Evolutionary conservation across 2,797 vertebrate genomes (phyloP), one percentile per base, ranked within the genome.

Genomic region (Amblyraja radiata): DNA sequence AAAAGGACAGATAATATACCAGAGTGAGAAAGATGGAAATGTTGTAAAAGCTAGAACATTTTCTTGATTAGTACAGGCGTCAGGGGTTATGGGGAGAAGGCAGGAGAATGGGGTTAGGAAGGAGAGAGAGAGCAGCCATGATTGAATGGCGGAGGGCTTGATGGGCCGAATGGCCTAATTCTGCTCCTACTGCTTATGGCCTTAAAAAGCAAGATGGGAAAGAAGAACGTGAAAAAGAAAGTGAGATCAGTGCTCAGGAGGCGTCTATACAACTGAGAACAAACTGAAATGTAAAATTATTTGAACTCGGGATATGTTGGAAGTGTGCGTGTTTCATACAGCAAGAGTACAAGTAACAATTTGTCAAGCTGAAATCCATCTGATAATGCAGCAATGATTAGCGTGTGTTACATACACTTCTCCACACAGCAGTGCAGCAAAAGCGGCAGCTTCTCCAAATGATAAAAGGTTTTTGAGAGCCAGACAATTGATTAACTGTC

Each of bases 391-490:
- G 68, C 84, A 88, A 63, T 32, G 84, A 88, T 88, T 88, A 88
- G 84, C 63, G n/a, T 68, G 84, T 39, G 63, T 88, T 88, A 88
- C 84, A 65, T 88, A 36, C 63, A 88, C 84, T 88, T 68, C 32
- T 36, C 84, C 84, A 88, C 23, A 8, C 84, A 88, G 84, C 61
- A 88, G 84, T 32, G 83, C 61, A 88, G n/a, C 58, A 68, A 18
- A 18, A 88, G 84, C 84, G 68, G 84, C 84, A 88, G 63, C 84
- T 88, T 32, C 84, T 68, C 84, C 84, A 18, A 88, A 16, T 88
- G 84, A 88, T 88, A 88, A 88, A 88, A 88, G 84, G 84, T 88
- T 88, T 88, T 88, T 88, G 84, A 88, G 84, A 88, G 84, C 84
- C 84, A 88, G 84, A 88, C 84, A 88, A 88, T 88, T 88, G 84